Evolutionary conservation across 2,113 vertebrate species (phyloP), one percentile per base, ranked within the genome.

Genomic region (Poeciliopsis turrubarensis): DNA sequence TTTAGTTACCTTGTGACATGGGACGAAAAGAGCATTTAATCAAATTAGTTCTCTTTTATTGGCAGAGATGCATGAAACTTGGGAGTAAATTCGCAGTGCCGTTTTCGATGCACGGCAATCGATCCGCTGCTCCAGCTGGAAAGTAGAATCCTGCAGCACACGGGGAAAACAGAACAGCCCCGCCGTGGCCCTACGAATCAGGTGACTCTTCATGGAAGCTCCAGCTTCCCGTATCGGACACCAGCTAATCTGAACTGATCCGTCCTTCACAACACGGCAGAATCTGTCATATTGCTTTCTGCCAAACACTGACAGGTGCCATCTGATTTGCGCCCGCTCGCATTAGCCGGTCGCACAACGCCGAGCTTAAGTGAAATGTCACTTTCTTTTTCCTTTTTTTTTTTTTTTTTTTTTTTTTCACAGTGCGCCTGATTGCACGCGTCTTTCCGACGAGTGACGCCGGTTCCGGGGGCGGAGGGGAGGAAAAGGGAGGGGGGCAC

Each of bases 331-430:
- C 11, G 7, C 25, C 10, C 3, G 78, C 68, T 29, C 47, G 68
- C 57, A 75, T 84, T 80, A 79, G 54, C 63, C 10, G 11, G 25
- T 57, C n/a, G 29, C 80, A 41, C 6, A 10, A 65, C 27, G 4
- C 60, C 14, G 22, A 79, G 87, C 81, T 88, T 88, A 88, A 89
- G 81, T 82, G 86, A 90, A 90, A 89, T 91, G 87, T 87, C 87
- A 80, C 65, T 86, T 87, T 80, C 81, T 37, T 37, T 12, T 2
- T 34, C 7, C 0, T 34, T 34, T 10, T 34, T 2, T 34, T 34
- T 9, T 10, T 34, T 32, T 32, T 34, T 34, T 34, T 1, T 34
- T 34, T 34, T 10, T 34, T 34, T 34, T 34, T 34, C 85, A 86
- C 85, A 86, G 65, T 63, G 79, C 57, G 62, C 60, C 27, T 83